Conservation (phyloP, 2,113 vertebrate species). For the Dipodomys stephensi region DNA sequence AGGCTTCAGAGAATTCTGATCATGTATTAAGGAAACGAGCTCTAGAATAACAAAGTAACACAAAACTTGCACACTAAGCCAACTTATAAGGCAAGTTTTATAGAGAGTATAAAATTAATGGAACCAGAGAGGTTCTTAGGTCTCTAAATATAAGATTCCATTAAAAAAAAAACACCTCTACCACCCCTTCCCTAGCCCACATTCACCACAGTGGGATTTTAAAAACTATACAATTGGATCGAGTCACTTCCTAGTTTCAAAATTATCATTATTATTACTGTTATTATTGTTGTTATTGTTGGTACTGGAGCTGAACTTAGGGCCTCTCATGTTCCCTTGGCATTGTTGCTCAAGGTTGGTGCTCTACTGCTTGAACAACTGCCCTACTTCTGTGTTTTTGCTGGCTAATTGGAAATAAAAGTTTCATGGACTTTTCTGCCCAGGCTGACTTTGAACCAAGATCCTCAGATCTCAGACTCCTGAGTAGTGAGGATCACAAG, state of each 20-base stretch:
- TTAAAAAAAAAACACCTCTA: neutral
- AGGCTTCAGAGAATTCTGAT: neutral
- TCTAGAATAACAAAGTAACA: neutral
- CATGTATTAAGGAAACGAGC: neutral
- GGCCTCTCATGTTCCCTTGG: no score
- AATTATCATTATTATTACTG: neutral
- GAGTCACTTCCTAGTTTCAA: neutral
- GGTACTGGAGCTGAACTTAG: no score
- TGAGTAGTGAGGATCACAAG: no score
- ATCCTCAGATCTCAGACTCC: no score
- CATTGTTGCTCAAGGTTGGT: no score
- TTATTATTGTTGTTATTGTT: no score
- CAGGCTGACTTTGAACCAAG: no score
- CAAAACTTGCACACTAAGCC: neutral
- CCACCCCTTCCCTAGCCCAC: neutral
- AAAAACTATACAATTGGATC: neutral
- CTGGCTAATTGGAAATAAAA: no score
- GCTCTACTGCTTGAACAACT: no score
- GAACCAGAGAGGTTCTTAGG: neutral
- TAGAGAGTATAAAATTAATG: neutral
- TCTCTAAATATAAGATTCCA: conserved; percentile 5
- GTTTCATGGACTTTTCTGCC: no score
- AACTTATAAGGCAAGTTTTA: neutral
- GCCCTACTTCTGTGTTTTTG: no score
- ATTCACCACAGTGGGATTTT: neutral